phyloP scores from a whole-genome alignment of 2,888 invertebrate genomes.

The Drosophila mimica region DNA sequence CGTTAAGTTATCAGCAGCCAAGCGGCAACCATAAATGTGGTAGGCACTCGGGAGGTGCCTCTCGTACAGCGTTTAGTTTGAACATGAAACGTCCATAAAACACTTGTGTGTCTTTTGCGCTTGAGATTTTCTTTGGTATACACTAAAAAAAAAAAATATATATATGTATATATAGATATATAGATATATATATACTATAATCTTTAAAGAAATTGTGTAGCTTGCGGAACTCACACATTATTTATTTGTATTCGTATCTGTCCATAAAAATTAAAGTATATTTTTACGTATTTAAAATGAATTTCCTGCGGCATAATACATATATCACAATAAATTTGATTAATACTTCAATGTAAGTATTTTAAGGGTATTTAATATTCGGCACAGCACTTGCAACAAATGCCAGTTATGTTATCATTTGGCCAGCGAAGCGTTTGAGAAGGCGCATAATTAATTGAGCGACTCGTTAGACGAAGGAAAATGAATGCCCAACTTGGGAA shows the following conservation, averaged over 20 bases:
- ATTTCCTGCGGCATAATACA: too few species aligned
- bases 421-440: slow-evolving; percentile 56
- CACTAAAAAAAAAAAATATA: neutral
- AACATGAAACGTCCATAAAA: slow-evolving; percentile 63
- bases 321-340: neutral
- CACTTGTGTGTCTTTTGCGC: slow-evolving; percentile 43
- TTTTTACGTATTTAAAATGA: too few species aligned
- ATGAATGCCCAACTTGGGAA: slow-evolving; percentile 34
- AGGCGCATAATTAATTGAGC: slow-evolving; percentile 63
- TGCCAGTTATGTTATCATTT: slow-evolving; percentile 46
- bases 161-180: too few species aligned
- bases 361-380: slow-evolving; percentile 16
- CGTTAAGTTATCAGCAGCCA: slow-evolving; percentile 61
- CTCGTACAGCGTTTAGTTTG: slow-evolving; percentile 34
- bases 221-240: neutral
- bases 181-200: neutral
- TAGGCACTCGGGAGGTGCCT: slow-evolving; percentile 28
- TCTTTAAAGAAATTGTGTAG: neutral
- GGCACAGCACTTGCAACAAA: neutral
- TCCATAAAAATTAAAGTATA: neutral
- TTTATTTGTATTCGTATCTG: neutral
- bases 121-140: slow-evolving; percentile 29
- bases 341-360: neutral
- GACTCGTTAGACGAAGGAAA: slow-evolving; percentile 37
- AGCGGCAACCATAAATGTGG: slow-evolving; percentile 63